Evolutionary conservation across 2,888 invertebrate genomes (phyloP).

Genomic region (Limenitis camilla): DNA sequence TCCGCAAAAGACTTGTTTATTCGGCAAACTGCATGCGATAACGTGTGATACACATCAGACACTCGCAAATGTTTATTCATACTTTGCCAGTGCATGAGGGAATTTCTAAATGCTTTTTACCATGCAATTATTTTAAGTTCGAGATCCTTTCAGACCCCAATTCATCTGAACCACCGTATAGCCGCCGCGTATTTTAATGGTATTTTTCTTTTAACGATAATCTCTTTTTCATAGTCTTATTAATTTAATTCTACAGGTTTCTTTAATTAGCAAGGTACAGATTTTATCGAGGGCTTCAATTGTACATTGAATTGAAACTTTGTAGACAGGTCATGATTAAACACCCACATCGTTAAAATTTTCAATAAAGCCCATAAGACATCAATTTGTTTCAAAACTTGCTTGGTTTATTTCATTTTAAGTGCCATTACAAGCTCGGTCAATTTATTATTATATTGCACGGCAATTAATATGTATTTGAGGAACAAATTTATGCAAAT

Average conservation of each 20-base stretch:
- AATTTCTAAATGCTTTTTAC: constrained; percentile 23
- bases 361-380: constrained; percentile 10
- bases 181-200: neutral
- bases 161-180: constrained; percentile 1
- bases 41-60: constrained; percentile 31
- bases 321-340: constrained; percentile 15
- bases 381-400: constrained; percentile 6
- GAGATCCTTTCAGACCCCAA: neutral
- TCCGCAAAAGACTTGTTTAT: constrained; percentile 34
- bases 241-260: constrained; percentile 12
- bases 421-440: neutral
- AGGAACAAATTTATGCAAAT: constrained; percentile 9
- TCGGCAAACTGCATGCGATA: constrained; percentile 39
- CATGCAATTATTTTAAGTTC: constrained; percentile 13
- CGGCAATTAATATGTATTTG: neutral
- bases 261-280: constrained; percentile 8
- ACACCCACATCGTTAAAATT: constrained; percentile 16
- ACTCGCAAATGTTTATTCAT: constrained; percentile 32
- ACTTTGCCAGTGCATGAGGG: constrained; percentile 27
- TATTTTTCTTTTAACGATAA: constrained; percentile 5
- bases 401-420: neutral
- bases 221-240: constrained; percentile 7
- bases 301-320: constrained; percentile 17
- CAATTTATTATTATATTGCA: constrained; percentile 1
- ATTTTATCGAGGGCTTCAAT: constrained; percentile 16